Evolutionary conservation across 2,888 invertebrate species (phyloP).

Genomic region (Platerodrilus igneus): DNA sequence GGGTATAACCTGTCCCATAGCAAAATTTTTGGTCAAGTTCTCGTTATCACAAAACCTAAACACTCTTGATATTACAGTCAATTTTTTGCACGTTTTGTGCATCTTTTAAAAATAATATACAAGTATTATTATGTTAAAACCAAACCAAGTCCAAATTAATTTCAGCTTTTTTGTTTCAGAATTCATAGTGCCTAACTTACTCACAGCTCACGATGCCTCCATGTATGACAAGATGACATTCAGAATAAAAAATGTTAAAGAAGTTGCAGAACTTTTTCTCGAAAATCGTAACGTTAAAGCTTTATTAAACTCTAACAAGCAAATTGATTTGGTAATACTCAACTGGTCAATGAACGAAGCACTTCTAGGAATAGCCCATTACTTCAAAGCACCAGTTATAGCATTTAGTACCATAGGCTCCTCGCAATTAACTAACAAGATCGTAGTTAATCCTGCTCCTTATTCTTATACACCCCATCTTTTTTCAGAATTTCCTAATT

Average conservation of each 20-base stretch:
- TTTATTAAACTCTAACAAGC: conserved; percentile 22
- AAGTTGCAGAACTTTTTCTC: conserved; percentile 13
- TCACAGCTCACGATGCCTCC: conserved; percentile 3
- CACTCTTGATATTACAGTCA: too few species aligned
- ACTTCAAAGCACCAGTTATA: conserved; percentile 40
- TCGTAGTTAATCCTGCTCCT: conserved; percentile 38
- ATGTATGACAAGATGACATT: conserved; percentile 16
- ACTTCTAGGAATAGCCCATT: conserved; percentile 38
- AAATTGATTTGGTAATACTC: conserved; percentile 36
- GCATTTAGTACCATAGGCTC: conserved; percentile 35
- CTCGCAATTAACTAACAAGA: conserved; percentile 31
- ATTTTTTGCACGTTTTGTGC: too few species aligned
- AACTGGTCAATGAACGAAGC: conserved; percentile 40
- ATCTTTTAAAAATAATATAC: too few species aligned
- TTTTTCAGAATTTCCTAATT: conserved; percentile 31
- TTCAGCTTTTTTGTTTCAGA: conserved; percentile 10
- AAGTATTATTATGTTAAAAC: too few species aligned
- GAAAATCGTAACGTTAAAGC: conserved; percentile 16
- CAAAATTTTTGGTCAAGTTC: too few species aligned
- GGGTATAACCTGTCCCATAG: too few species aligned
- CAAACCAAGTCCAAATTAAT: too few species aligned
- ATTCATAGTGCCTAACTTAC: conserved; percentile 13
- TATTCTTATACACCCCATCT: conserved; percentile 39
- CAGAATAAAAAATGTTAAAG: conserved; percentile 10
- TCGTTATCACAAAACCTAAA: too few species aligned